Evolutionary conservation across 2,113 vertebrate species (phyloP).

Genomic region (Fregata magnificens): DNA sequence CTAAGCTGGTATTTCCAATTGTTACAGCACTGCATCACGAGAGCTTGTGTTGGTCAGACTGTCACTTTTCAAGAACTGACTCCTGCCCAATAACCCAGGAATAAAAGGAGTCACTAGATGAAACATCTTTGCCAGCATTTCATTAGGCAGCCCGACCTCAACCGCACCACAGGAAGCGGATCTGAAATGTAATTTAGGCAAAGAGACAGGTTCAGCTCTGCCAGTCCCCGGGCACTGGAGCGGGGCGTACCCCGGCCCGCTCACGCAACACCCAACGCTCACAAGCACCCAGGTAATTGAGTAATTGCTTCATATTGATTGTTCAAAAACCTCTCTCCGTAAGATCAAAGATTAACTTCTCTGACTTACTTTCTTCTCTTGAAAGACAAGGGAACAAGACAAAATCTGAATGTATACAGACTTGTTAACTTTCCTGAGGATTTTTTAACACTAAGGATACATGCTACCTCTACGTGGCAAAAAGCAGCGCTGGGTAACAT

Average conservation of each 20-base stretch:
- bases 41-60: not conserved
- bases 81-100: not conserved
- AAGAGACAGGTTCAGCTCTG: not conserved
- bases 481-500: fast-evolving
- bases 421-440: not conserved
- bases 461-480: not conserved
- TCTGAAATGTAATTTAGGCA: not conserved
- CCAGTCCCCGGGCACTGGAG: not conserved
- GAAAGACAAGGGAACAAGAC: not conserved
- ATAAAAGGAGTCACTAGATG: not conserved
- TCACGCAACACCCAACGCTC: not conserved
- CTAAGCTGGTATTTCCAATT: not conserved
- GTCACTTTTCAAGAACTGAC: not conserved
- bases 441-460: not conserved
- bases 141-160: not conserved
- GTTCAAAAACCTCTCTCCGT: not conserved
- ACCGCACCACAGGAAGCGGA: not conserved
- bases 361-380: not conserved
- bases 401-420: not conserved
- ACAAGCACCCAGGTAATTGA: not conserved
- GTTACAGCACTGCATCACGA: not conserved
- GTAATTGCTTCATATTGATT: not conserved
- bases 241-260: no score
- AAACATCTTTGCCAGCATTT: not conserved
- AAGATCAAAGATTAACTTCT: not conserved